Evolutionary conservation across 2,113 vertebrate species (phyloP).

Genomic region (Cromileptes altivelis): DNA sequence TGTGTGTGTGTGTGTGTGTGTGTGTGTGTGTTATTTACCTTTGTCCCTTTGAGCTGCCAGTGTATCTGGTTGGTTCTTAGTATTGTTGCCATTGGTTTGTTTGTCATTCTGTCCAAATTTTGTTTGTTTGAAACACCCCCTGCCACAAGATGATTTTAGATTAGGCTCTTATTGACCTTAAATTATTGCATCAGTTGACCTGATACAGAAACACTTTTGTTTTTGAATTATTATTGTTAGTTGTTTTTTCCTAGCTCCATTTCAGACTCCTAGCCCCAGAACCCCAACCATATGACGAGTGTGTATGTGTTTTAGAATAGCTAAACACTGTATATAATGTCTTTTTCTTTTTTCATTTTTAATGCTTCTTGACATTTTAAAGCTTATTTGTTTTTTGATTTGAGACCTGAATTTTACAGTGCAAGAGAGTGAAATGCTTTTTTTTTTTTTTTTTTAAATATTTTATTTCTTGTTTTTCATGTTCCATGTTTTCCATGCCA

Average conservation of each 20-base stretch:
- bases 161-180: conserved; percentile 69
- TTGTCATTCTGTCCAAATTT: conserved; percentile 32
- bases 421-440: conserved; percentile 54
- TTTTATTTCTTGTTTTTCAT: conserved; percentile 8
- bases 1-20: not conserved
- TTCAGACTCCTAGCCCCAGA: conserved; percentile 57
- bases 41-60: not conserved
- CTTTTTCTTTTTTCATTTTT: conserved; percentile 44
- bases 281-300: conserved; percentile 34
- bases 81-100: conserved; percentile 7
- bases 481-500: conserved; percentile 57
- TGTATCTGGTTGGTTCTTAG: conserved; percentile 7
- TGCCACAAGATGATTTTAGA: conserved; percentile 63
- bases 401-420: conserved; percentile 51
- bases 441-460: conserved; percentile 2
- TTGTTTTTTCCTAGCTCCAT: conserved; percentile 37
- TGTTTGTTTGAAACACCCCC: conserved; percentile 42
- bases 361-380: conserved; percentile 63
- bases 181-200: conserved; percentile 85
- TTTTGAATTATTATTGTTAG: conserved; percentile 27
- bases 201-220: conserved; percentile 71
- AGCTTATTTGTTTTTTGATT: conserved; percentile 31
- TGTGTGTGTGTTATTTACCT: not conserved
- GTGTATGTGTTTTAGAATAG: conserved; percentile 38
- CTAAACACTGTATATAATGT: conserved; percentile 40